phyloP scores from a whole-genome alignment of 2,113 vertebrate genomes.

The Chascanopsetta lugubris region DNA sequence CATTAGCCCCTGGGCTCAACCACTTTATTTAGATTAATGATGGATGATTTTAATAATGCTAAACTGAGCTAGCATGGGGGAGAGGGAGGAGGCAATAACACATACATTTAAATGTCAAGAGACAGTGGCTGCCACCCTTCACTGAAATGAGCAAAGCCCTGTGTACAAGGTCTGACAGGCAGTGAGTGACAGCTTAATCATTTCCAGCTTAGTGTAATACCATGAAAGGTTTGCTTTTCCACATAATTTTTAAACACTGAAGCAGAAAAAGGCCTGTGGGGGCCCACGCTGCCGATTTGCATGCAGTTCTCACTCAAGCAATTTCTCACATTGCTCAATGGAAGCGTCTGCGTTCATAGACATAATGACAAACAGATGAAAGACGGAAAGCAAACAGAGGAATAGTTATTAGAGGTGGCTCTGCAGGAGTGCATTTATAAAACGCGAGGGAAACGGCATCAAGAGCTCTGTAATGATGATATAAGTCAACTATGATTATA shows the following conservation, averaged over 20 bases:
- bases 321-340: conserved; percentile 34
- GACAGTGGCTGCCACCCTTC: conserved; percentile 13
- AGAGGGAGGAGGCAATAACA: conserved; percentile 1
- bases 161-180: conserved; percentile 30
- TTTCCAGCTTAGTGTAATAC: conserved; percentile 51
- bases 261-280: conserved; percentile 37
- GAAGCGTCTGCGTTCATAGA: conserved; percentile 19
- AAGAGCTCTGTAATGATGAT: background rate
- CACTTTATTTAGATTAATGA: conserved; percentile 9
- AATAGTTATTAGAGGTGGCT: conserved; percentile 9
- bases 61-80: background rate
- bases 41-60: conserved; percentile 19
- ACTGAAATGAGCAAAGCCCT: conserved; percentile 42
- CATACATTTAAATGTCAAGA: conserved; percentile 32
- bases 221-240: conserved; percentile 52
- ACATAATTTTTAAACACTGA: conserved; percentile 45
- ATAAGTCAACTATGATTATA: background rate
- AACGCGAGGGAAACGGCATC: background rate
- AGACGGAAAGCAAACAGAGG: conserved; percentile 1
- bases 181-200: conserved; percentile 62
- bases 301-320: conserved; percentile 33
- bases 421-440: background rate
- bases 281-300: conserved; percentile 26
- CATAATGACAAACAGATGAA: conserved; percentile 39
- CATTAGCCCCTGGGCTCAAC: conserved; percentile 15